Base-by-base conservation (phyloP, 37 sponge, comb jelly and placozoan genomes). In the Diacarnus erythraeanus region DNA sequence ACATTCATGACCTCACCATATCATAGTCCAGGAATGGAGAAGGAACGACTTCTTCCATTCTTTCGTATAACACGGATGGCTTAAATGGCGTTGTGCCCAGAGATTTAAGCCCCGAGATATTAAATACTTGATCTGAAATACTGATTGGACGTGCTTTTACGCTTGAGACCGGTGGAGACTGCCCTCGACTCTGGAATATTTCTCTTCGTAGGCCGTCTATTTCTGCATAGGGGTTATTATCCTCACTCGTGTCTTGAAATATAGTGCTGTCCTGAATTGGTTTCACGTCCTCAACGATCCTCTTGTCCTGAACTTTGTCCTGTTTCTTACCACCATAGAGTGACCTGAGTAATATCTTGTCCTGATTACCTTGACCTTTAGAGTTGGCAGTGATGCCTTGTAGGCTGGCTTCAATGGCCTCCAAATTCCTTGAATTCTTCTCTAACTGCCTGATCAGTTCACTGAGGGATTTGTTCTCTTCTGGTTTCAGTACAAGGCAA, bases 21-120 rank as follows among this genome's bases (percentile, higher is more conserved):
- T 81, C 59, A 38, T 23, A 72, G 2, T 81, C 72, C 33, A 64
- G 38, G 25, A 82, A 34, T 42, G 82, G 82, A n/a, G 82, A 82
- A 29, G 74, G 82, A 34, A 72, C 37, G 42, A 39, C 22, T 27
- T 77, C 77, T 31, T 79, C 79, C 69, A 79, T 37, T 6, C 69
- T 33, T 20, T 66, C 56, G 57, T 79, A 79, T 20, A 5, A 35
- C 8, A 2, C 69, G 38, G 10, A 6, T 17, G 5, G 69, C 37
- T 6, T 20, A 34, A 38, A 3, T 27, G 21, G 27, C 34, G 69
- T 35, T 1, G 43, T n/a, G 8, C 1, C 42, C 5, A 2, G 42
- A 35, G 30, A 38, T 6, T 31, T 15, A 30, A 27, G 18, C 17
- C 64, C 30, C 10, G 43, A 23, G 2, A 65, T 26, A 65, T 20